phyloP scores from a whole-genome alignment of 2,113 vertebrate genomes.

The Menidia beryllina region DNA sequence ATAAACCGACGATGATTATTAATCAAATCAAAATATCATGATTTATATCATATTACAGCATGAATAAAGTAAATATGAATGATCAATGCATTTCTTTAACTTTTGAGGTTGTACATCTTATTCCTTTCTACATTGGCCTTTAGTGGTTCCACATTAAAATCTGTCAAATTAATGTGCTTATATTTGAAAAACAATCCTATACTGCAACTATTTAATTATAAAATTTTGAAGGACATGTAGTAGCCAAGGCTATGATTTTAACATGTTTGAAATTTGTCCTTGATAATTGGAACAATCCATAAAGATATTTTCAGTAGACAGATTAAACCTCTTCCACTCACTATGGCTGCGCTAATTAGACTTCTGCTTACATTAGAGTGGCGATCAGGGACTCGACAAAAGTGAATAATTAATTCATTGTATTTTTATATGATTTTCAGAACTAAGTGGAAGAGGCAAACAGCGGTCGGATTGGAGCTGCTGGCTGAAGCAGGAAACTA shows the following conservation, averaged over 20 bases:
- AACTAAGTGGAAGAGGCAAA: slow-evolving; percentile 97
- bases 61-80: too few species aligned
- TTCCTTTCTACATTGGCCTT: neutral
- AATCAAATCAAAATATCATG: too few species aligned
- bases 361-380: slow-evolving; percentile 68
- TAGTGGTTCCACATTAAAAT: too few species aligned
- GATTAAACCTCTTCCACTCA: slow-evolving; percentile 64
- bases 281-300: too few species aligned
- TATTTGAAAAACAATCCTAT: neutral
- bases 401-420: slow-evolving; percentile 77
- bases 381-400: slow-evolving; percentile 63
- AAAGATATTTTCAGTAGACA: slow-evolving; percentile 12
- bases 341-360: slow-evolving; percentile 68
- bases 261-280: too few species aligned
- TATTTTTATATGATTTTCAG: slow-evolving; percentile 82
- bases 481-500: slow-evolving; percentile 97
- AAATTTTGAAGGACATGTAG: too few species aligned
- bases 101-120: too few species aligned
- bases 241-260: too few species aligned
- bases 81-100: too few species aligned
- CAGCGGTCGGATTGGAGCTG: slow-evolving; percentile 94
- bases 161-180: neutral
- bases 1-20: too few species aligned
- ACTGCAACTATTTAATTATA: too few species aligned
- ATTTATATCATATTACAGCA: too few species aligned